Evolutionary conservation across 2,797 vertebrate genomes (phyloP).

Genomic region (Chanos chanos): DNA sequence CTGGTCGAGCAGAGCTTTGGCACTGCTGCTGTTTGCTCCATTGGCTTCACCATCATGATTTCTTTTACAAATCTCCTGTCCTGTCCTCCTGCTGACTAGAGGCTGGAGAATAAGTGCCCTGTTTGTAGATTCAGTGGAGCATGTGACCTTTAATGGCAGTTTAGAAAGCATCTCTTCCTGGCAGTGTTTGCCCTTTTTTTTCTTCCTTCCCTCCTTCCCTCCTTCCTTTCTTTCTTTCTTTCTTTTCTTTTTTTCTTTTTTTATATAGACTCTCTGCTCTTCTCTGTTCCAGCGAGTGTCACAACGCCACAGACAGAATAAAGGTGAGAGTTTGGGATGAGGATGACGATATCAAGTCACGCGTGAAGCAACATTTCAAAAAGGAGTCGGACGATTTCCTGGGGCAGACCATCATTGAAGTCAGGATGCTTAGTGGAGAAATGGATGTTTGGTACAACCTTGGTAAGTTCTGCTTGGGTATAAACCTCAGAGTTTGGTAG

Average conservation of each 20-base stretch:
- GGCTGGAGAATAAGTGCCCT: slow-evolving; percentile 20
- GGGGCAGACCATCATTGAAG: slow-evolving; percentile 98
- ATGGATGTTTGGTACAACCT: slow-evolving; percentile 99
- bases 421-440: slow-evolving; percentile 93
- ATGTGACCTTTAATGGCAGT: slow-evolving; percentile 37
- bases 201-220: not conserved
- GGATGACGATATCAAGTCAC: slow-evolving; percentile 96
- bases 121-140: slow-evolving; percentile 35
- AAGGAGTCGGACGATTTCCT: slow-evolving; percentile 96
- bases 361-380: slow-evolving; percentile 97
- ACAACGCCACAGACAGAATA: slow-evolving; percentile 96
- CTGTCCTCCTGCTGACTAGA: slow-evolving; percentile 1
- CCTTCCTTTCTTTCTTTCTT: not conserved
- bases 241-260: no score
- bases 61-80: not conserved
- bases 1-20: not conserved
- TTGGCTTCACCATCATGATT: not conserved
- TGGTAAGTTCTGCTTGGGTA: slow-evolving; percentile 73
- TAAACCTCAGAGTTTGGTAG: no score
- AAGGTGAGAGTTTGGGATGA: slow-evolving; percentile 98
- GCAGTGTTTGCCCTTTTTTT: not conserved
- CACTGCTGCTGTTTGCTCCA: no score
- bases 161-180: slow-evolving; percentile 1
- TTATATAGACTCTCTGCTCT: slow-evolving; percentile 18
- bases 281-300: slow-evolving; percentile 83